Base-by-base conservation (phyloP, 2,113 vertebrate species). In the Bucco capensis region DNA sequence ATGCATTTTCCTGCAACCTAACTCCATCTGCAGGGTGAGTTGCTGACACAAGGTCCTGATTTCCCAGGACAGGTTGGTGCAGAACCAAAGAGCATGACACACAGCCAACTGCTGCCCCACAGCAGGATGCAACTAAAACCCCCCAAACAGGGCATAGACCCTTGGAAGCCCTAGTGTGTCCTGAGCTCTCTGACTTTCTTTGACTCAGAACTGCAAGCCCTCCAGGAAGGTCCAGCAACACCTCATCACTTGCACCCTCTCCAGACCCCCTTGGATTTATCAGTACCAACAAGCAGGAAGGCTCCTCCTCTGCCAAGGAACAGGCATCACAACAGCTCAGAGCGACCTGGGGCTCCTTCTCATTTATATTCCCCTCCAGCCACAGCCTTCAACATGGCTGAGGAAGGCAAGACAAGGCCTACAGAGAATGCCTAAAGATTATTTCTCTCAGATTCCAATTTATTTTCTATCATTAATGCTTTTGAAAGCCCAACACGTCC, bases 391-490 rank as follows among this genome's bases (percentile, higher is more conserved):
- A 95, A 83, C 92, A 86, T 94, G 97, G 93, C 90, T 93, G 88
- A 95, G 89, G 92, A 92, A 91, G 14, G 24, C 90, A 96, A 97
- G 93, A 84, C 86, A 81, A 83, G 14, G 96, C 93, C 96, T 95
- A 96, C 81, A n/a, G 95, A 97, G 97, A 97, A 96, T 27, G 87
- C 89, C 94, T 70, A 2, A 91, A 57, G 84, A 97, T 97, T 93
- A 97, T 97, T 97, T 96, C 95, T 93, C 96, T 96, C 86, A 14
- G 40, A 92, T 94, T 97, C 94, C 97, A 96, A 97, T 97, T 97
- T 97, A 97, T 96, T 97, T 95, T 97, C 95, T 96, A 97, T 97
- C 97, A 97, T 98, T 98, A 97, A 97, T 69, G 93, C 88, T 95
- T 97, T 90, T 94, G 96, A 96, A 97, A 96, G 83, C 92, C 78